Percentiles rank a stretch among this genome's conserved stretches.
These are phyloP conservation scores for Sphaeramia orbicularis DNA, from an alignment of 2,797 vertebrate genomes.

Conservation along the genomic window DNA sequence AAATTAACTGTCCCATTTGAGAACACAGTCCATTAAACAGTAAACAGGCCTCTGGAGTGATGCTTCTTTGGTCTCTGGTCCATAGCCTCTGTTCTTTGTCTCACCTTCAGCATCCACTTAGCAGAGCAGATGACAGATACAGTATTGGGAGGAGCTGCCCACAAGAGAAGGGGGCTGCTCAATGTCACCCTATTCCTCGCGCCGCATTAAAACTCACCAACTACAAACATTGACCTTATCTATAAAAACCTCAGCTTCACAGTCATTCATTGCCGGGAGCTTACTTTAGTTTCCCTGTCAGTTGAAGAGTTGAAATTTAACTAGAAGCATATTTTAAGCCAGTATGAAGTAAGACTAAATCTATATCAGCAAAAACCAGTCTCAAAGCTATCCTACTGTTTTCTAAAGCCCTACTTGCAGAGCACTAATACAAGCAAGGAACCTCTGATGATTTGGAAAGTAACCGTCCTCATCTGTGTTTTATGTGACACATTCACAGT, in stretches of 20 bases:
- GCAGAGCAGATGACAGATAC: constrained; percentile 8
- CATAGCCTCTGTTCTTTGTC: constrained; percentile 34
- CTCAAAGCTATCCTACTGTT: constrained; percentile 10
- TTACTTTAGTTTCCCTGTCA: constrained; percentile 23
- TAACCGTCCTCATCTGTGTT: no score
- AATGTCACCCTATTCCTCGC: constrained; percentile 36
- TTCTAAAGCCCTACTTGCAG: no score
- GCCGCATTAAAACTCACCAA: constrained; percentile 23
- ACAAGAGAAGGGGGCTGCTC: constrained; percentile 14
- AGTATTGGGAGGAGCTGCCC: constrained; percentile 18
- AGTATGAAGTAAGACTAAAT: constrained; percentile 24
- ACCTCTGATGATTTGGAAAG: no score
- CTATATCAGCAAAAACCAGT: constrained; percentile 22
- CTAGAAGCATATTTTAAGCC: constrained; percentile 19
- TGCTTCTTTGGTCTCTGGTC: constrained; percentile 32
- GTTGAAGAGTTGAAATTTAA: constrained; percentile 28
- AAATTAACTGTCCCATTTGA: constrained; percentile 65
- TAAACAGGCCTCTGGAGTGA: constrained; percentile 50
- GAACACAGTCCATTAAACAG: constrained; percentile 58
- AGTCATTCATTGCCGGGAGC: constrained; percentile 29
- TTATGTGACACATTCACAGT: background rate
- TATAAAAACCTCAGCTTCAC: constrained; percentile 44
- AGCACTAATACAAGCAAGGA: no score
- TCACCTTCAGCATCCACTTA: constrained; percentile 44
- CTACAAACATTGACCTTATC: constrained; percentile 54